Evolutionary conservation across 2,888 invertebrate genomes (phyloP).

Genomic region (Terebella lapidaria): DNA sequence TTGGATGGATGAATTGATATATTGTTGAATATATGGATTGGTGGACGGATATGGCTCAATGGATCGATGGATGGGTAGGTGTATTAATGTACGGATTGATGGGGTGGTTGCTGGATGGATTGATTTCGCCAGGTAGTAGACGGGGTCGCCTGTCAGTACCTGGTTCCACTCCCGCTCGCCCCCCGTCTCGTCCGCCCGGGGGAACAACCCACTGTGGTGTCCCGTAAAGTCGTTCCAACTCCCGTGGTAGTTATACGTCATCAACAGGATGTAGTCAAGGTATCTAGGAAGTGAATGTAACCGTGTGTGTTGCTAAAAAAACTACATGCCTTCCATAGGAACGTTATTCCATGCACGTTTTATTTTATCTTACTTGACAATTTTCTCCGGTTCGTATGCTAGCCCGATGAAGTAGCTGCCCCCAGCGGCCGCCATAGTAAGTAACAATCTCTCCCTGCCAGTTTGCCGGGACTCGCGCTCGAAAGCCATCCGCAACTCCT

Average conservation of each 20-base stretch:
- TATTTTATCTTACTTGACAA: slow-evolving; percentile 30
- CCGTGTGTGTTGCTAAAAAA: background rate
- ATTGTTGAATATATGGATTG: too few relatives aligned
- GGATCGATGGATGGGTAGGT: too few relatives aligned
- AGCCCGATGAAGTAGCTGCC: slow-evolving; percentile 35
- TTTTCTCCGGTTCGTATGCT: slow-evolving; percentile 33
- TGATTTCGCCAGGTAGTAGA: too few relatives aligned
- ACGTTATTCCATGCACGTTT: too few relatives aligned
- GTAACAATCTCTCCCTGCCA: slow-evolving; percentile 30
- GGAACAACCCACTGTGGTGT: slow-evolving; percentile 34
- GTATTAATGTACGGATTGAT: too few relatives aligned
- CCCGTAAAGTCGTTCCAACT: slow-evolving; percentile 39
- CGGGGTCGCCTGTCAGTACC: too few relatives aligned
- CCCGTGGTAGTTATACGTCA: slow-evolving; percentile 45
- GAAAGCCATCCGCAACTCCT: slow-evolving; percentile 33
- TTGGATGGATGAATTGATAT: too few relatives aligned
- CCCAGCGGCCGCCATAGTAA: slow-evolving; percentile 37
- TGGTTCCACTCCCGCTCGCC: slow-evolving; percentile 34
- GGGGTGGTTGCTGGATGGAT: too few relatives aligned
- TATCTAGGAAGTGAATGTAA: slow-evolving; percentile 24
- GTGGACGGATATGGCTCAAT: too few relatives aligned
- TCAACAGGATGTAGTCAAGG: slow-evolving; percentile 36
- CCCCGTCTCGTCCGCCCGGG: slow-evolving; percentile 31
- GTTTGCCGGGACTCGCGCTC: slow-evolving; percentile 24
- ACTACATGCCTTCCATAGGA: too few relatives aligned